phyloP scores from a whole-genome alignment of 2,797 vertebrate species.

The Cetoscarus ocellatus region DNA sequence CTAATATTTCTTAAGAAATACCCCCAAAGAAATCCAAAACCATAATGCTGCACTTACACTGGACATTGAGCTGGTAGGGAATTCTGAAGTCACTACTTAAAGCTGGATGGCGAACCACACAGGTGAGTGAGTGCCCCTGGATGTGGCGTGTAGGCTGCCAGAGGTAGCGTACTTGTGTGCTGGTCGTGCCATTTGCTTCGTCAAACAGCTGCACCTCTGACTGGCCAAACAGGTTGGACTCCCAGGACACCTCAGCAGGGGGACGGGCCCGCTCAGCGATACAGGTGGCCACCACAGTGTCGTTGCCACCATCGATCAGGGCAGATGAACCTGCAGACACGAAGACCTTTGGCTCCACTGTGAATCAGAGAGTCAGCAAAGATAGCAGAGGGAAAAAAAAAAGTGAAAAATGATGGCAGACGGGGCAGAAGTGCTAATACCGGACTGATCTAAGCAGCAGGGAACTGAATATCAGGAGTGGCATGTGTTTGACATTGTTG shows the following conservation, averaged over 20 bases:
- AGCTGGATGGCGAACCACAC: slow-evolving; percentile 94
- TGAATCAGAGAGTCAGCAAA: slow-evolving; percentile 13
- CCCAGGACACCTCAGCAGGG: slow-evolving; percentile 93
- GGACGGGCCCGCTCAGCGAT: slow-evolving; percentile 94
- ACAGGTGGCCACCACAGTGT: slow-evolving; percentile 93
- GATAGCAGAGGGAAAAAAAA: neutral
- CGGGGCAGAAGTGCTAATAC: too few relatives aligned
- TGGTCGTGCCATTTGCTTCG: slow-evolving; percentile 93
- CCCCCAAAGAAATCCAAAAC: neutral
- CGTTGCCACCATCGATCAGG: slow-evolving; percentile 93
- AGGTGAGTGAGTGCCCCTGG: slow-evolving; percentile 91
- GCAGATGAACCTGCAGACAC: slow-evolving; percentile 90
- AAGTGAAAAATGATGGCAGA: neutral
- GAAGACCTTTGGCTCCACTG: slow-evolving; percentile 96
- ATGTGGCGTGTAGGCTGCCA: slow-evolving; percentile 92
- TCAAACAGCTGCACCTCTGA: slow-evolving; percentile 88
- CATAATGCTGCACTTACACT: slow-evolving; percentile 88
- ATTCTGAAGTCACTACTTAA: slow-evolving; percentile 91
- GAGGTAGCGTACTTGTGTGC: slow-evolving; percentile 92
- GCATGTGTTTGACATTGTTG: too few relatives aligned
- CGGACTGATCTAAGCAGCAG: too few relatives aligned
- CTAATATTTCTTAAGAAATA: too few relatives aligned
- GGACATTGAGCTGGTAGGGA: slow-evolving; percentile 92
- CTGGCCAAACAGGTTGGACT: slow-evolving; percentile 91
- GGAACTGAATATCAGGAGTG: too few relatives aligned